Evolutionary conservation across 2,113 vertebrate species (phyloP), one percentile per base, ranked within the genome.

Genomic region (Andinoacara biseriatus): DNA sequence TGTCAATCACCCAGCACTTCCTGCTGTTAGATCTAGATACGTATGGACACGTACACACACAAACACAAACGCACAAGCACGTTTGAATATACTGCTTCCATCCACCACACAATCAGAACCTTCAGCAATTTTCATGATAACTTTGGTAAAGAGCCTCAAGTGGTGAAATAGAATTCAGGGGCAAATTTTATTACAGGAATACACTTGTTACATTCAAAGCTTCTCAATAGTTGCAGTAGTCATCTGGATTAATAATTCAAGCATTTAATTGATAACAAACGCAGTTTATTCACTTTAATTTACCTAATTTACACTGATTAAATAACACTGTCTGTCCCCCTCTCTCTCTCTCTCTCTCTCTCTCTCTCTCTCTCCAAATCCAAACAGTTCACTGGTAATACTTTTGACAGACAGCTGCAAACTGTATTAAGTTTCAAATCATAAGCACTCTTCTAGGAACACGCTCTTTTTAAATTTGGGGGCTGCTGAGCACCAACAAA

Each of bases 1-100:
- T 91, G 93, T 93, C 91, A 92, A 87, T 94, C 86, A 91, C 57
- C 60, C 69, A 58, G 1, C 49, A 58, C 83, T 69, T 84, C 84
- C 85, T 85, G 84, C 86, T 82, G 85, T 79, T 82, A 56, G 49
- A 57, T 69, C 38, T 63, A 80, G 74, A 89, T 87, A 59, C 76
- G 80, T 80, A 78, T 76, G 63, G 33, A 65, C 63, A 83, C 31
- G 78, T 75, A 83, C 9, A 56, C n/a, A 76, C 56, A 54, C 69
- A 76, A 40, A 57, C 56, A 54, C 69, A 76, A 40, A 57, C 40
- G 43, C 52, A 86, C 14, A 46, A 60, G 79, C 59, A 69, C 77
- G 92, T 85, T 81, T 81, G 26, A 80, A 89, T 83, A 80, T n/a
- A 61, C 18, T 43, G 31, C 77, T 62, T 62, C 80, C 54, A 81